Evolutionary conservation across 2,113 vertebrate genomes (phyloP), one percentile per base, ranked within the genome.

Genomic region (Spea bombifrons): DNA sequence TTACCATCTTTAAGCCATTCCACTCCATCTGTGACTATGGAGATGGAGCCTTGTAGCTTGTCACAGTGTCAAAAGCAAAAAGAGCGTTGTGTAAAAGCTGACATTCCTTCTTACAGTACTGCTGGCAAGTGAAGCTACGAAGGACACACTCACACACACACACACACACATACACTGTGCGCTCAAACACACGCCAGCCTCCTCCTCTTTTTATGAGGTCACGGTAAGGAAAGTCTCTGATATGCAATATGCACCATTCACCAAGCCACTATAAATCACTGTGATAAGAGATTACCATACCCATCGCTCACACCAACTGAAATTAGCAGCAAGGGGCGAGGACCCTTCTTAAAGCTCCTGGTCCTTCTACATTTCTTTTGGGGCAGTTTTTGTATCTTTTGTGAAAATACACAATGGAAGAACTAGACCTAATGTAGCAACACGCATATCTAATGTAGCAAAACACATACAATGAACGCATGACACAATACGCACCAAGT

Each of bases 1-100:
- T 98, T 98, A 98, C 97, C 97, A 99, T 98, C 93, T 98, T 97
- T 95, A 98, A 98, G 94, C 97, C 96, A 97, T 97, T 98, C 96
- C 97, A 99, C 96, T 99, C 96, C 97, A 99, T 98, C 94, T 96
- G 95, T 94, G 92, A 95, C 94, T 94, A 89, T 90, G 88, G 92
- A 94, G 94, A 94, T 93, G 93, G 93, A 94, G 91, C 94, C 90
- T 93, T 84, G 87, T 83, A 89, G 88, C 88, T 89, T 84, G 88
- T 92, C 90, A 93, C 89, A 94, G 94, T 91, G 89, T 92, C 89
- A 91, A 92, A 90, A 92, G 91, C 92, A 86, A 92, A 94, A 93
- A 93, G 86, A 95, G 89, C 90, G 91, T 92, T 92, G 92, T 91
- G 92, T 94, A 92, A 93, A 95, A 91, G 94, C 93, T 91, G 92